Percentiles rank a stretch among this genome's conserved stretches.
Evolutionary conservation across 2,797 vertebrate genomes (phyloP).

Genomic region (Halcyon smyrnensis): DNA sequence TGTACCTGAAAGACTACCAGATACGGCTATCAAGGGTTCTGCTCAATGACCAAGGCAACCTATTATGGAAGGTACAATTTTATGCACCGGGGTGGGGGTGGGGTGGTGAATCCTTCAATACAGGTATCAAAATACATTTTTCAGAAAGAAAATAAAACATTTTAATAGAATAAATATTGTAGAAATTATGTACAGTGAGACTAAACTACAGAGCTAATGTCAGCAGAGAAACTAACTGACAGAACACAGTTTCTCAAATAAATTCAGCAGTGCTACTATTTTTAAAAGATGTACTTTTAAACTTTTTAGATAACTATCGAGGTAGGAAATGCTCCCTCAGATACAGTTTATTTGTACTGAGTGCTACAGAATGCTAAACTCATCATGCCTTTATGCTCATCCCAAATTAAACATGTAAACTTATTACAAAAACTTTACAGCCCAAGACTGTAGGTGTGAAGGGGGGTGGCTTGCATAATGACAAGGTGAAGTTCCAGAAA

Average conservation of each 20-base stretch:
- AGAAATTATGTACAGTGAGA: neutral
- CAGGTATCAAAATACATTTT: neutral
- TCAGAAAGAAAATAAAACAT: neutral
- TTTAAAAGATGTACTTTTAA: neutral
- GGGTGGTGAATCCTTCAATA: neutral
- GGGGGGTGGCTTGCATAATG: constrained; percentile 60
- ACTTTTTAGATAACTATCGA: constrained; percentile 35
- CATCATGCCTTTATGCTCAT: constrained; percentile 23
- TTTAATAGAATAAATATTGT: neutral
- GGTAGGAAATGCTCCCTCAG: constrained; percentile 13
- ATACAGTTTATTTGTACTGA: constrained; percentile 8
- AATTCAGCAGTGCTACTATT: neutral
- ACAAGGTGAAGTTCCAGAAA: constrained; percentile 68
- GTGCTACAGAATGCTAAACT: constrained; percentile 33
- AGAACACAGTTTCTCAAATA: neutral
- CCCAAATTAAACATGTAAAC: constrained; percentile 37
- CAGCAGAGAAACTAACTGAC: neutral
- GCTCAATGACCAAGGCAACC: neutral
- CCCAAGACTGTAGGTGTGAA: constrained; percentile 58
- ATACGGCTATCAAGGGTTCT: neutral
- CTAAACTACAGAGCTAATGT: neutral
- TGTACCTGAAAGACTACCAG: neutral
- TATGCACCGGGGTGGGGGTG: neutral
- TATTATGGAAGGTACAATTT: neutral
- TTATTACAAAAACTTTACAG: constrained; percentile 56